A percentile compares a stretch with the other conserved stretches of the same genome.
Evolutionary conservation across 2,888 invertebrate species (phyloP).

Genomic region (Sinelater perroti): DNA sequence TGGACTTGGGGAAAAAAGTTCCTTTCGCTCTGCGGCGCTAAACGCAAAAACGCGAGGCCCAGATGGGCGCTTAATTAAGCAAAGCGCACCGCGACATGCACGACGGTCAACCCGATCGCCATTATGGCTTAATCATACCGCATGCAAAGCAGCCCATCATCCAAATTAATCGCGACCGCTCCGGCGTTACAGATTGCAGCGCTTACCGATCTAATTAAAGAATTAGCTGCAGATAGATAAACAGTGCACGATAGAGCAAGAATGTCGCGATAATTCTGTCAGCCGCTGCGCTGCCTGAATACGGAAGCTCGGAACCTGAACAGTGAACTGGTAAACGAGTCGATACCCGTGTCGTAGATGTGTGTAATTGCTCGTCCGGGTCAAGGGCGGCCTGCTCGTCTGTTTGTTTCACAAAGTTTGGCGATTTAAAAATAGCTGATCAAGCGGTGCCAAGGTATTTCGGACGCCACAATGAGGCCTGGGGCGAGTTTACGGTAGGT

Average conservation of each 20-base stretch:
- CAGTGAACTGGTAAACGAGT: constrained; percentile 37
- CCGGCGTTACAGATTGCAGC: constrained; percentile 27
- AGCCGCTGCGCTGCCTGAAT: constrained; percentile 28
- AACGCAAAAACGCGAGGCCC: too few relatives aligned
- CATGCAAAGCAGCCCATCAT: constrained; percentile 35
- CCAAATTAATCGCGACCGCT: constrained; percentile 35
- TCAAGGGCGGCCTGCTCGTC: constrained; percentile 37
- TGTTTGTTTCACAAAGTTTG: constrained; percentile 39
- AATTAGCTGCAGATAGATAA: constrained; percentile 36
- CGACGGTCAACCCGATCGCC: too few relatives aligned
- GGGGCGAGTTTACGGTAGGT: constrained; percentile 39
- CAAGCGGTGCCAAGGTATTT: constrained; percentile 40
- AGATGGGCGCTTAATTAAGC: too few relatives aligned
- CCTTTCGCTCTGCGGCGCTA: too few relatives aligned
- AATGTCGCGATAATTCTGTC: constrained; percentile 36
- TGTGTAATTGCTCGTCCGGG: constrained; percentile 38
- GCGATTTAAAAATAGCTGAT: constrained; percentile 39
- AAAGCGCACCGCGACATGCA: too few relatives aligned
- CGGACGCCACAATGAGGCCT: constrained; percentile 39
- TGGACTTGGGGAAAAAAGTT: too few relatives aligned
- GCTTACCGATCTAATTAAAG: constrained; percentile 33
- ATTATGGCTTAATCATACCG: constrained; percentile 22
- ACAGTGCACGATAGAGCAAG: constrained; percentile 31
- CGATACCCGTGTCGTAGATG: constrained; percentile 33
- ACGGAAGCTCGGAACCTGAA: constrained; percentile 38